Conservation (phyloP, 2,888 invertebrate genomes). For the Hololepta plana region DNA sequence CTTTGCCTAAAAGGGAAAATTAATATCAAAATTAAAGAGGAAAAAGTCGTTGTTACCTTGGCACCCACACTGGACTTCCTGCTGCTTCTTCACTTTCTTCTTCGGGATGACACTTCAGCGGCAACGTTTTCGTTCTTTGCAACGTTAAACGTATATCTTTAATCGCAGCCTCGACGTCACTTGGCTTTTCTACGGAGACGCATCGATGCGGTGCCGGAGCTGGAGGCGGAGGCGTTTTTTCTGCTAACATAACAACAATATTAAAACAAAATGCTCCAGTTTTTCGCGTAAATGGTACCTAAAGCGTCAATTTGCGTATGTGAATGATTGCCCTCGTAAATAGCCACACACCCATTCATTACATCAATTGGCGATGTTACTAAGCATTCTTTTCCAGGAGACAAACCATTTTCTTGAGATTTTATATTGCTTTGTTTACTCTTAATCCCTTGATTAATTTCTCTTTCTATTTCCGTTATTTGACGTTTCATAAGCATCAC, state of each 20-base stretch:
- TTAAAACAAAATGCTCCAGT: conserved; percentile 1
- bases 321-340: conserved; percentile 19
- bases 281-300: conserved; percentile 13
- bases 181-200: conserved; percentile 20
- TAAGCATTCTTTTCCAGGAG: conserved; percentile 9
- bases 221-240: conserved; percentile 52
- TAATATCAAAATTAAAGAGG: conserved; percentile 11
- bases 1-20: conserved; percentile 31
- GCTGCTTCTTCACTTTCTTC: conserved; percentile 31
- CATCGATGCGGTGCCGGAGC: conserved; percentile 58
- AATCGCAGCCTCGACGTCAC: conserved; percentile 44
- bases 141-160: conserved; percentile 69
- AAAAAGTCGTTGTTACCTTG: conserved; percentile 32
- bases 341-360: conserved; percentile 21
- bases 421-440: conserved; percentile 17
- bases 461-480: conserved; percentile 53
- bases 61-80: conserved; percentile 54
- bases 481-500: conserved; percentile 46
- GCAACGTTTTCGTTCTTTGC: conserved; percentile 50
- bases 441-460: conserved; percentile 43
- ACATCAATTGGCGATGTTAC: conserved; percentile 19
- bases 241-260: conserved; percentile 12
- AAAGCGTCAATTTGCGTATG: conserved; percentile 22
- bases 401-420: conserved; percentile 20
- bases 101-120: conserved; percentile 29